Evolutionary conservation across 2,888 invertebrate species (phyloP), one percentile per base, ranked within the genome.

Genomic region (Synanthedon andrenaeformis): DNA sequence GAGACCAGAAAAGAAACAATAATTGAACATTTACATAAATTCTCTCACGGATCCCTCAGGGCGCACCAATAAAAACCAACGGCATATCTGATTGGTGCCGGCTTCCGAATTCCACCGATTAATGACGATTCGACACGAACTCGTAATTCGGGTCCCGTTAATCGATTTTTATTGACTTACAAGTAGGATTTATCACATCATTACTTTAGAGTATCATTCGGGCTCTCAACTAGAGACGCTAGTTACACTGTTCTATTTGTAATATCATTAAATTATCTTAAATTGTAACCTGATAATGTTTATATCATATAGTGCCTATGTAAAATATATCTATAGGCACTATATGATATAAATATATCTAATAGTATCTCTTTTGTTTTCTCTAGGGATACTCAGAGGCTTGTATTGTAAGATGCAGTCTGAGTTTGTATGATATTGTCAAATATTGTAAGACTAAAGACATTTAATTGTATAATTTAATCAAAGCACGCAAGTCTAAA

Each of bases 41-140:
- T 60, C 62, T 53, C 53, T 53, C 53, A 53, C 53, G 53, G 41
- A 13, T 45, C 45, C n/a, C 13, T 45, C 45, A 45, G 13, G 45
- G 45, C 14, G 45, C 45, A 45, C 45, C 54, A 13, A 60, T 66
- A 64, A 67, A 68, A 68, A 62, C 58, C 42, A 58, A 66, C 61
- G 62, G 60, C 63, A 63, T 54, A 59, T 64, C 58, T 55, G 58
- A 67, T 62, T 59, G 62, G 64, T 55, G 57, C 56, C 60, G 56
- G 69, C 74, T 76, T 67, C 74, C 68, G 70, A 70, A 72, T 69
- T 69, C 68, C 62, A 65, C 63, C 62, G 69, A 68, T 68, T 64
- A 59, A 65, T 64, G 56, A 64, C 62, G 63, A 67, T 67, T 67
- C 58, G 64, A 60, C 59, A 61, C 67, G 60, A 58, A 11, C 55